Percentiles rank a stretch among this genome's conserved stretches.
phyloP scores from a whole-genome alignment of 2,113 vertebrate species.

The Clarias magur region DNA sequence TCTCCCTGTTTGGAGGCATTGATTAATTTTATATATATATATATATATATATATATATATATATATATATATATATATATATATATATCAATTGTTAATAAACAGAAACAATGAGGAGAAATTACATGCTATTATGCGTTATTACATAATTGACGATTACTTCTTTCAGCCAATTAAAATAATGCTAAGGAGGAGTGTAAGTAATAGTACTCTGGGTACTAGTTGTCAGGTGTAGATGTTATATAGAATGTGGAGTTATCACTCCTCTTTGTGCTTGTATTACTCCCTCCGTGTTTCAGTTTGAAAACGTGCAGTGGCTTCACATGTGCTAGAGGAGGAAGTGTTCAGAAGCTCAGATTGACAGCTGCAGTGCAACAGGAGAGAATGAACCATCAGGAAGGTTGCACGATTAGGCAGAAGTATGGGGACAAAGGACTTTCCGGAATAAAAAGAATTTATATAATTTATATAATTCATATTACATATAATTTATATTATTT shows the following conservation, averaged over 20 bases:
- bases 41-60: no score
- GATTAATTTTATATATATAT: no score
- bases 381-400: background rate
- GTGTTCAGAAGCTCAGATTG: background rate
- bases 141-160: background rate
- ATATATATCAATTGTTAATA: no score
- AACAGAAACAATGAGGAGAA: no score
- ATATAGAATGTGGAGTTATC: background rate
- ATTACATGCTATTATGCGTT: background rate
- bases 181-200: background rate
- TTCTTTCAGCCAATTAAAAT: background rate
- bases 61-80: no score
- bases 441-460: background rate
- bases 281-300: background rate
- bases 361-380: background rate
- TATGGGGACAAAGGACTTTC: background rate
- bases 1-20: no score
- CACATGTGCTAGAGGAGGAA: background rate
- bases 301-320: background rate
- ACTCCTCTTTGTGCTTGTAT: background rate
- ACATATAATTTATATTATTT: no score
- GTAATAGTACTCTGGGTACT: background rate
- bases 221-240: background rate
- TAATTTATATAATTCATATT: no score
- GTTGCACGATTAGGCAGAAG: background rate